Evolutionary conservation across 2,888 invertebrate genomes (phyloP).

Genomic region (Volucella inanis): DNA sequence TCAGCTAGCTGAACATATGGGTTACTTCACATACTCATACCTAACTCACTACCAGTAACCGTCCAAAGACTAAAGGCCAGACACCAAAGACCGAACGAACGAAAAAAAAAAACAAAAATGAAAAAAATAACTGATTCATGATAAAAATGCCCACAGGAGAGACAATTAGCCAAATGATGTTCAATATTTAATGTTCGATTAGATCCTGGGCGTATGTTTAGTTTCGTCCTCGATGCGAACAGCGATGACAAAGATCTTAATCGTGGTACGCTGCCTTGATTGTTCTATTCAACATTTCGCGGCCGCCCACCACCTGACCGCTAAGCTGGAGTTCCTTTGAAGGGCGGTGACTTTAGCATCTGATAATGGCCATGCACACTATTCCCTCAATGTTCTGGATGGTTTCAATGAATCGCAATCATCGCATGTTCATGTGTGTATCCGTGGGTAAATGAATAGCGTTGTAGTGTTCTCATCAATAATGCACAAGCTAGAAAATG

Average conservation of each 20-base stretch:
- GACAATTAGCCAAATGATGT: slow-evolving; percentile 83
- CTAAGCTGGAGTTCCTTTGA: slow-evolving; percentile 20
- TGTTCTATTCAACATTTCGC: slow-evolving; percentile 39
- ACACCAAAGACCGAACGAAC: slow-evolving; percentile 26
- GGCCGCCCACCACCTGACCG: slow-evolving; percentile 19
- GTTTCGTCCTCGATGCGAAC: slow-evolving; percentile 78
- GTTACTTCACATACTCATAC: slow-evolving; percentile 78
- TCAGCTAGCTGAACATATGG: slow-evolving; percentile 77
- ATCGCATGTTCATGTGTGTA: slow-evolving; percentile 34
- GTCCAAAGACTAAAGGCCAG: not conserved
- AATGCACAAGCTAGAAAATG: slow-evolving; percentile 67
- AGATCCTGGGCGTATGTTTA: slow-evolving; percentile 78
- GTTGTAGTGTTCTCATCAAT: slow-evolving; percentile 73
- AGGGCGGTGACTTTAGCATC: slow-evolving; percentile 69
- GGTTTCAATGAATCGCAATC: slow-evolving; percentile 72
- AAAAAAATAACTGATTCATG: slow-evolving; percentile 57
- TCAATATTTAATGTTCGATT: slow-evolving; percentile 83
- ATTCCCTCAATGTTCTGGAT: slow-evolving; percentile 61
- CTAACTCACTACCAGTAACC: slow-evolving; percentile 7
- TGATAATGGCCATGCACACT: slow-evolving; percentile 71
- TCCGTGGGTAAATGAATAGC: slow-evolving; percentile 60
- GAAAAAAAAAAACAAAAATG: slow-evolving; percentile 2
- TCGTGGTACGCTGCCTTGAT: slow-evolving; percentile 48
- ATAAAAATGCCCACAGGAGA: slow-evolving; percentile 74
- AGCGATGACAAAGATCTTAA: slow-evolving; percentile 72